Evolutionary conservation across 2,113 vertebrate genomes (phyloP), one percentile per base, ranked within the genome.

Genomic region (Eubucco bourcierii): DNA sequence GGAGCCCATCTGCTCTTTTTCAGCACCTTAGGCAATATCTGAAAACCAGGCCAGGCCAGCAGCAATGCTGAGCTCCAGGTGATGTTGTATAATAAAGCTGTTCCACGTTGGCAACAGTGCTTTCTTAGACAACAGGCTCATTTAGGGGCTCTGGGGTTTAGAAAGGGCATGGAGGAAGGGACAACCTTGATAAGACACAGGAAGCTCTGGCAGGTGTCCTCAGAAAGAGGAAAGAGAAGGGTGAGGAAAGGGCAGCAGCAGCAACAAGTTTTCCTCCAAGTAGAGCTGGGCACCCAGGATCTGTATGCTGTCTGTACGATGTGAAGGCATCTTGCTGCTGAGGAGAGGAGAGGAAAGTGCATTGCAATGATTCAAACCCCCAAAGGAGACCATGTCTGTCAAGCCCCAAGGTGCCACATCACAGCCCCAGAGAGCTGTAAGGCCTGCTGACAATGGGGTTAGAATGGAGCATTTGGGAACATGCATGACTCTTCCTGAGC

Each of bases 291-390:
- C 7, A 34, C 10, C 16, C 18, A 47, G 23, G 44, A 23, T 29
- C 15, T 55, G 4, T 20, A 28, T 7, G 4, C 2, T 9, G 6
- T 76, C 33, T 72, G 13, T 18, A 21, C 16, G 11, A 13, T 80
- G 33, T 0, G 0, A 21, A 28, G 55, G 10, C 18, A 53, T 10
- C 58, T 86, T 64, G 31, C 52, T 4, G 1, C 12, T 41, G 50
- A 80, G 61, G 16, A 85, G 16, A 50, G 24, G 6, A 70, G 5
- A 86, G 11, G 67, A 53, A 84, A 84, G 12, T 11, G 7, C 25
- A 28, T 78, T 65, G 80, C 37, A n/a, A 33, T 34, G 15, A 76
- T 23, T 33, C 23, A 12, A 53, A 33, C 7, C 20, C 71, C 21
- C 47, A 50, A 50, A 39, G 37, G 37, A 39, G 5, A 3, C 8